Evolutionary conservation across 2,888 invertebrate species (phyloP), one percentile per base, ranked within the genome.

Genomic region (Pherbina coryleti): DNA sequence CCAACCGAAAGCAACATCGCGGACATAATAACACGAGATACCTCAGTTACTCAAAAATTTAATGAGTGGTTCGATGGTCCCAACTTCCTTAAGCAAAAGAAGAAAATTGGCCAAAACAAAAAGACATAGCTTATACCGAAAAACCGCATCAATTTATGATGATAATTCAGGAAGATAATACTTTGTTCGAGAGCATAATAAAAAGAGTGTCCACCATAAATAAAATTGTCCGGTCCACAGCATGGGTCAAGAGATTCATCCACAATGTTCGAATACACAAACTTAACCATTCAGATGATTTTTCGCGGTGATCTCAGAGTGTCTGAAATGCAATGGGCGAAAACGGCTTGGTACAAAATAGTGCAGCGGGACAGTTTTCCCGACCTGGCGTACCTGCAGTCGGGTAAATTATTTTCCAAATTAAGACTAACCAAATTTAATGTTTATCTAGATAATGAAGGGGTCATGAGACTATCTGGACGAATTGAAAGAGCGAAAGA

Each of bases 401-500:
- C 25, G 22, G 60, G 9, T 31, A 60, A 60, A 60, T 3, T 5
- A 9, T 60, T 11, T 25, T 19, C 22, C 17, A 5, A 19, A 2
- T 5, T 25, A 14, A 17, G 9, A 60, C 22, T 60, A 22, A 22
- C 19, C 11, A 60, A 60, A 60, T 60, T 19, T 25, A 19, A 3
- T 60, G 19, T 60, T 22, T 25, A 22, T 25, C 17, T 60, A 14
- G 60, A 60, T 60, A 25, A 25, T 14, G 60, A 60, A 0, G 60
- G 28, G 49, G 28, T 19, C 17, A 8, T 74, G 51, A 49, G 51
- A 64, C 22, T 74, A 1, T 64, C 74, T 8, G 34, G 64, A 19
- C 49, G 74, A 44, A 60, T 74, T 31, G 66, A 60, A 60, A n/a
- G n/a, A n/a, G n/a, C n/a, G n/a, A n/a, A n/a, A 60, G 25, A 60